Percentiles rank a stretch among this genome's conserved stretches.
phyloP scores from a whole-genome alignment of 2,113 vertebrate species.

The Trematomus loennbergii region DNA sequence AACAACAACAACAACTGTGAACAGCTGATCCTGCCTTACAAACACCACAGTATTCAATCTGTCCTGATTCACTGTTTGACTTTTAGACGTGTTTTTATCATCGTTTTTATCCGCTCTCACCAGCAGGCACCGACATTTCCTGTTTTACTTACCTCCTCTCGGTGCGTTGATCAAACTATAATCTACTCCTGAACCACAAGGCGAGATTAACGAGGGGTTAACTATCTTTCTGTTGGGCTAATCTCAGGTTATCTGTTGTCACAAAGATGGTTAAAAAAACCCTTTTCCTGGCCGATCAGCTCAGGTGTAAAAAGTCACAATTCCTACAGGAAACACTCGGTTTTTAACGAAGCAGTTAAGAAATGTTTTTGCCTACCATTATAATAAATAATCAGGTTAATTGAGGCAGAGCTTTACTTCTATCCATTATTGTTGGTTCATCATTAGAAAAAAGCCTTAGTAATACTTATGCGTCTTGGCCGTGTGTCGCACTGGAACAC shows the following conservation, averaged over 20 bases:
- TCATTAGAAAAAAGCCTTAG: background rate
- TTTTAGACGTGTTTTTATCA: constrained; percentile 20
- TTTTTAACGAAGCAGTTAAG: background rate
- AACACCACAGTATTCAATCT: no score
- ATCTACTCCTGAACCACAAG: constrained; percentile 38
- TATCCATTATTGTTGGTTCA: background rate
- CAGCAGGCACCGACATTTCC: constrained; percentile 61
- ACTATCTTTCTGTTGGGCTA: background rate
- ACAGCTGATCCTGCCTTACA: no score
- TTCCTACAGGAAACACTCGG: background rate
- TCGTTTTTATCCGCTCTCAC: constrained; percentile 14
- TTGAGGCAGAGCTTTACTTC: background rate
- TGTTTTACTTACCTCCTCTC: no score
- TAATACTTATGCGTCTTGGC: no score
- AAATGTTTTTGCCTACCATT: no score
- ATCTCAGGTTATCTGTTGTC: constrained; percentile 3
- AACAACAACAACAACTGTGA: constrained; percentile 55
- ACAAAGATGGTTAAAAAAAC: background rate
- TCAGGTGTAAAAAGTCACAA: background rate
- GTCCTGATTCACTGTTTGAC: background rate
- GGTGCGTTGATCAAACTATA: constrained; percentile 53
- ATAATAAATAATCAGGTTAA: no score
- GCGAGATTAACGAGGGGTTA: background rate
- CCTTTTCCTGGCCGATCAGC: background rate
- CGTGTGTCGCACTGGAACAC: no score